phyloP scores from a whole-genome alignment of 2,113 vertebrate species.

The Rhinichthys klamathensis region DNA sequence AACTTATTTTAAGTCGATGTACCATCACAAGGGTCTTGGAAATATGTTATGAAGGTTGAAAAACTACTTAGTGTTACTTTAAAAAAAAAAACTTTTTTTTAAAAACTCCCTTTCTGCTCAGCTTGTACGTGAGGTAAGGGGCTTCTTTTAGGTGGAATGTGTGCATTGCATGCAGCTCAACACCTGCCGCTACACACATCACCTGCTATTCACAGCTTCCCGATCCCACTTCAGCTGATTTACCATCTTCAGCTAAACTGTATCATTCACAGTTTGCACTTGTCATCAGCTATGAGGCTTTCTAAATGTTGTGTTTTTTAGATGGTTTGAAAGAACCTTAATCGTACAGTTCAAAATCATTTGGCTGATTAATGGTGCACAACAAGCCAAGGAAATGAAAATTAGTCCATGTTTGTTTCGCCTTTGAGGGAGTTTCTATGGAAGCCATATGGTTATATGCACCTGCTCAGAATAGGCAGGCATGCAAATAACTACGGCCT shows the following conservation, averaged over 20 bases:
- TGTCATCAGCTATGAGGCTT: slow-evolving; percentile 27
- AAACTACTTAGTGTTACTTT: no score
- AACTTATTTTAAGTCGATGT: no score
- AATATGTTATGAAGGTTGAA: no score
- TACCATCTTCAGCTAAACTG: slow-evolving; percentile 43
- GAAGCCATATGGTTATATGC: slow-evolving; percentile 24
- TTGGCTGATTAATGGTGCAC: slow-evolving; percentile 7
- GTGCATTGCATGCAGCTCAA: slow-evolving; percentile 13
- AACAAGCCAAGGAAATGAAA: neutral
- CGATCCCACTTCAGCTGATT: slow-evolving; percentile 43
- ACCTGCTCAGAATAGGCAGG: slow-evolving; percentile 9
- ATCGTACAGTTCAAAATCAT: slow-evolving; percentile 22
- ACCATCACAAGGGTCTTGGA: no score
- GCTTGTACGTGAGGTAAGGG: neutral
- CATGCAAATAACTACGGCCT: slow-evolving; percentile 11
- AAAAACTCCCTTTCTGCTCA: neutral
- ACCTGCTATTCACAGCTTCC: slow-evolving; percentile 33
- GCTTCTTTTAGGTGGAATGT: neutral
- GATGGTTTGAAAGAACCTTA: slow-evolving; percentile 28
- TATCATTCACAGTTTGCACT: slow-evolving; percentile 44
- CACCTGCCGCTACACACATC: slow-evolving; percentile 23
- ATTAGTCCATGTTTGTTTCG: slow-evolving; percentile 17
- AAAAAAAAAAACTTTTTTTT: neutral
- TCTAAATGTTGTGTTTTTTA: neutral
- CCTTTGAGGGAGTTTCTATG: slow-evolving; percentile 29